phyloP scores from a whole-genome alignment of 2,797 vertebrate genomes.

The Characodon lateralis region DNA sequence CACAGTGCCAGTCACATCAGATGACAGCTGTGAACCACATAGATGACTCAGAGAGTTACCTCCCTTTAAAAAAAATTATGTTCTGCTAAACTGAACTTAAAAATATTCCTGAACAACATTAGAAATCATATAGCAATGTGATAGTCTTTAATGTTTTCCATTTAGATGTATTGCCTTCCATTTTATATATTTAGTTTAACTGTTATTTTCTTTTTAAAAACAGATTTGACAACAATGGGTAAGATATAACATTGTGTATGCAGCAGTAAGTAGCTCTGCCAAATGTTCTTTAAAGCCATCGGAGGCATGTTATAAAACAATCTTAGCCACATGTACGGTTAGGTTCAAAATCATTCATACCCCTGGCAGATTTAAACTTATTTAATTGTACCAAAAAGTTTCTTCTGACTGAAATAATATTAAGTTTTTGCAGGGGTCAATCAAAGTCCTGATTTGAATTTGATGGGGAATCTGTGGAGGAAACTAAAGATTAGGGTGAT shows the following conservation, averaged over 20 bases:
- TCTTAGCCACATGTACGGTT: not conserved
- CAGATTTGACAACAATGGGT: not conserved
- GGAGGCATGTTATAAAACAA: not conserved
- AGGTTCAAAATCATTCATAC: not conserved
- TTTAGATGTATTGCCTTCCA: too few relatives aligned
- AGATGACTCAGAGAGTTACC: not conserved
- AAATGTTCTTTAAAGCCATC: not conserved
- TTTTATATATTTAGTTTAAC: not conserved
- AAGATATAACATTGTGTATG: too few relatives aligned
- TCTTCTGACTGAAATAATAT: too few relatives aligned
- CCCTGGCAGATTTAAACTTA: not conserved
- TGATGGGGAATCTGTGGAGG: not conserved
- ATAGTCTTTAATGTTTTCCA: not conserved
- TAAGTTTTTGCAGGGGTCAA: not conserved
- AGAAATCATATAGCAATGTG: not conserved
- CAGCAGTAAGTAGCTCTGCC: not conserved
- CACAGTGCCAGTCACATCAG: not conserved
- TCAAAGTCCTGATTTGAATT: not conserved
- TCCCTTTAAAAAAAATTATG: not conserved
- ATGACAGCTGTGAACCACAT: constrained; percentile 1
- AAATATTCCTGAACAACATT: not conserved
- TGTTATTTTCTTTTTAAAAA: constrained; percentile 1
- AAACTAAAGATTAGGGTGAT: not conserved
- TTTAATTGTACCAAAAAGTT: not conserved
- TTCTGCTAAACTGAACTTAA: not conserved